A percentile compares a stretch with the other conserved stretches of the same genome.
Conservation (phyloP, 1,140 invertebrate genomes). For the Chionoecetes opilio region DNA sequence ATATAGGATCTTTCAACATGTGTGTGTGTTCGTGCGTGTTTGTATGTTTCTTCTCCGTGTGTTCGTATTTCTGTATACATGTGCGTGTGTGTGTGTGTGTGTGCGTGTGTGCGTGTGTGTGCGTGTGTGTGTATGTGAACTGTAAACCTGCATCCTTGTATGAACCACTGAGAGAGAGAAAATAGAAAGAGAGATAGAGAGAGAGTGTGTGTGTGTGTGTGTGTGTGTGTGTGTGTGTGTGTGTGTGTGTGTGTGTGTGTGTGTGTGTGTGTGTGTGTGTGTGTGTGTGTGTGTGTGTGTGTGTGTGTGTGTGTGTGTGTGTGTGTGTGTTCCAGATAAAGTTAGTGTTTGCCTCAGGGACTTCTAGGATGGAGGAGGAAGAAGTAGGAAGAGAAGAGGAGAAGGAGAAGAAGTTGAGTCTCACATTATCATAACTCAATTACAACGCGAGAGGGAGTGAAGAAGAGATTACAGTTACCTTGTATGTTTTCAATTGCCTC, state of each 20-base stretch:
- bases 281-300: too few species aligned
- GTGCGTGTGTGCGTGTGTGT: background rate
- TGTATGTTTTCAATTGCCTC: too few species aligned
- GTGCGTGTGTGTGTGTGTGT: background rate
- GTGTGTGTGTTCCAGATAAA: conserved; percentile 10
- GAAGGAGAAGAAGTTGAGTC: background rate
- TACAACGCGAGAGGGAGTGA: background rate
- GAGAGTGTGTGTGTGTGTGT: conserved; percentile 21
- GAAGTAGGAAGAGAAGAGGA: background rate
- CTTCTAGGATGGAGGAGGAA: too few species aligned
- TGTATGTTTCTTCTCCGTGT: background rate
- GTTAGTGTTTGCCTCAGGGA: background rate
- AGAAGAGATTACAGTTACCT: background rate
- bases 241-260: too few species aligned
- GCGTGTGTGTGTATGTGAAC: background rate
- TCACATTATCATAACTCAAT: too few species aligned
- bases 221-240: background rate
- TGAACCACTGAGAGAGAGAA: background rate
- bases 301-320: too few species aligned
- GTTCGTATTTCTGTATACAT: background rate
- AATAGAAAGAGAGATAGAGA: background rate
- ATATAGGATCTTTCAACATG: background rate
- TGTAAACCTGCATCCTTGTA: background rate
- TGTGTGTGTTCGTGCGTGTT: background rate
- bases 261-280: too few species aligned